Evolutionary conservation across 37 sponge, comb jelly and placozoan genomes (phyloP).

Genomic region (Beroe ovata): DNA sequence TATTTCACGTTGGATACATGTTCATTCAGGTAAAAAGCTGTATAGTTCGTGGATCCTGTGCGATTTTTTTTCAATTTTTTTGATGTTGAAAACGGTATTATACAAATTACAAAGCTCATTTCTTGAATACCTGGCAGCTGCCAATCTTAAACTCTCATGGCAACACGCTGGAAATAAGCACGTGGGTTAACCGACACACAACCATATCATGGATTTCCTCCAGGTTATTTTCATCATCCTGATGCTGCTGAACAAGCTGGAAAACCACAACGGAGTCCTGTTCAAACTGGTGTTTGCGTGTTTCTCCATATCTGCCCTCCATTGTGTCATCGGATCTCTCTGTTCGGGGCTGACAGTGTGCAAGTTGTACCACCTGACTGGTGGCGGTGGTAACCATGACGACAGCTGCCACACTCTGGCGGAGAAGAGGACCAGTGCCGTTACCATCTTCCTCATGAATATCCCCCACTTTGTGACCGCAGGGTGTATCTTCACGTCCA

Average conservation of each 20-base stretch:
- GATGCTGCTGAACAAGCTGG: conserved; percentile 17
- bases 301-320: conserved; percentile 49
- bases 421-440: conserved; percentile 22
- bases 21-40: conserved; percentile 22
- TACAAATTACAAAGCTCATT: too few relatives aligned
- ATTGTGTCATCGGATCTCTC: conserved; percentile 33
- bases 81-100: too few relatives aligned
- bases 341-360: conserved; percentile 45
- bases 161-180: too few relatives aligned
- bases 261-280: conserved; percentile 19
- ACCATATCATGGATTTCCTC: too few relatives aligned
- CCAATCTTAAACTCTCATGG: too few relatives aligned
- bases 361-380: conserved; percentile 15
- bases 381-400: not conserved
- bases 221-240: conserved; percentile 67
- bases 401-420: not conserved
- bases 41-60: too few relatives aligned
- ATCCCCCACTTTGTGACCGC: conserved; percentile 46
- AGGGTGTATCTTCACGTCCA: conserved; percentile 62
- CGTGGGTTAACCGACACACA: too few relatives aligned
- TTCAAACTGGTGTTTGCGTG: conserved; percentile 47
- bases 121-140: too few relatives aligned
- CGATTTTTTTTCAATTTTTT: too few relatives aligned
- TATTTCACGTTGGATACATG: conserved; percentile 52
- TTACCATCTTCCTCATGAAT: conserved; percentile 61